phyloP scores from a whole-genome alignment of 2,113 vertebrate species.

The Pantherophis guttatus region DNA sequence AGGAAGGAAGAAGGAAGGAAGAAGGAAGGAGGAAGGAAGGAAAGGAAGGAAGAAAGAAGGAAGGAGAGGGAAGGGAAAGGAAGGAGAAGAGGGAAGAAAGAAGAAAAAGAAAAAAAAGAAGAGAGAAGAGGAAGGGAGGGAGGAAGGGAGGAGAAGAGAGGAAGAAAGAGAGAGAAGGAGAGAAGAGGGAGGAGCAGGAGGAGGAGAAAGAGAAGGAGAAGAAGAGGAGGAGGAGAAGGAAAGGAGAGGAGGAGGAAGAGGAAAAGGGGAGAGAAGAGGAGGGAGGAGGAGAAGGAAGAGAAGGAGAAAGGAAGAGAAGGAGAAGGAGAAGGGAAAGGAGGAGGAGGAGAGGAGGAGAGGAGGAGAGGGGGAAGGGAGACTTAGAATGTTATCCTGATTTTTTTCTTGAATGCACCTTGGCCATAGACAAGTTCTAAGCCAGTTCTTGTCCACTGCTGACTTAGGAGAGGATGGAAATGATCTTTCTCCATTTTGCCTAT shows the following conservation, averaged over 20 bases:
- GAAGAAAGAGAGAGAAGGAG: rapidly evolving
- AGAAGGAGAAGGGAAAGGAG: no score
- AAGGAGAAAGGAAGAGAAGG: no score
- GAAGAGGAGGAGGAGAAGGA: no score
- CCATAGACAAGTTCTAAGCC: not conserved
- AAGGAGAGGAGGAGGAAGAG: no score
- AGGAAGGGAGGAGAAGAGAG: no score
- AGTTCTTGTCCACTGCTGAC: not conserved
- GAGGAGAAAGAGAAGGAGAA: no score
- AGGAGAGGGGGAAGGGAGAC: not conserved
- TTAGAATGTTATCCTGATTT: not conserved
- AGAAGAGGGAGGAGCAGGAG: no score
- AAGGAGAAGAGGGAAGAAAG: no score
- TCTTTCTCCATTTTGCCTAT: not conserved
- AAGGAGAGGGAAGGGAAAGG: rapidly evolving
- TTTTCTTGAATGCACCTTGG: not conserved
- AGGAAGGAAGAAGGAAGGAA: rapidly evolving
- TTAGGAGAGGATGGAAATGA: not conserved
- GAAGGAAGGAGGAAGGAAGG: rapidly evolving
- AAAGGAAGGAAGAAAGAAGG: rapidly evolving
- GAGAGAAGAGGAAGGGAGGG: no score
- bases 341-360: no score
- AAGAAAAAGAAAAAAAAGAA: rapidly evolving
- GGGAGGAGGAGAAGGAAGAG: no score
- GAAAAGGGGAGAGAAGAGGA: no score